Evolutionary conservation across 2,888 invertebrate species (phyloP).

Genomic region (Ormyrus nitidulus): DNA sequence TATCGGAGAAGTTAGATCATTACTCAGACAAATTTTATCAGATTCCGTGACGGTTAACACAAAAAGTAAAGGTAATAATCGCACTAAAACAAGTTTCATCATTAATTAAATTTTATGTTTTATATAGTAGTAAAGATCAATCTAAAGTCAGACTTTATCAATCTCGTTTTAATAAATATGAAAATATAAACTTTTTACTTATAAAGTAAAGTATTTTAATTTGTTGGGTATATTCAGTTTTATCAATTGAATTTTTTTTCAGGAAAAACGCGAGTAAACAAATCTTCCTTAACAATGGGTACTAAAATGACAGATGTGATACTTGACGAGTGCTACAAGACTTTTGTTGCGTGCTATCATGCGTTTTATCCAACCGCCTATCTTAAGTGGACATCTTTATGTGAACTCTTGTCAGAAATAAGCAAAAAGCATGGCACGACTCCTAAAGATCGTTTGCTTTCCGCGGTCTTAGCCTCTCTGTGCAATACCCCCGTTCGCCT

Average conservation of each 20-base stretch:
- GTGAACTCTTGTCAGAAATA: slow-evolving; percentile 86
- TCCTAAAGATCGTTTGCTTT: slow-evolving; percentile 81
- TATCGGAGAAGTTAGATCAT: slow-evolving; percentile 88
- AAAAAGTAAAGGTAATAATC: slow-evolving; percentile 68
- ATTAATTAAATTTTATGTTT: no score
- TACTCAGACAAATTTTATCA: slow-evolving; percentile 89
- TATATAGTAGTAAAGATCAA: no score
- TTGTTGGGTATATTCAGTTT: neutral
- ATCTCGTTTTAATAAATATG: no score
- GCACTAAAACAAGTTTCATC: neutral
- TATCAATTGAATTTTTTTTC: slow-evolving; percentile 1
- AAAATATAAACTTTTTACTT: no score
- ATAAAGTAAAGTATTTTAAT: no score
- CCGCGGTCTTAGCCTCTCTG: slow-evolving; percentile 90
- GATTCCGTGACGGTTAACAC: slow-evolving; percentile 78
- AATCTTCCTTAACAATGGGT: slow-evolving; percentile 59
- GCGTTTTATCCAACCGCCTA: slow-evolving; percentile 96
- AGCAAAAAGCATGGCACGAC: slow-evolving; percentile 78
- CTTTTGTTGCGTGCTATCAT: slow-evolving; percentile 94
- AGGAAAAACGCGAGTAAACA: slow-evolving; percentile 43
- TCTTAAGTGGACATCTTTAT: slow-evolving; percentile 94
- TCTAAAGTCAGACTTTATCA: no score
- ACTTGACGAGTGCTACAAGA: slow-evolving; percentile 91
- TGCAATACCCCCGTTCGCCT: slow-evolving; percentile 87
- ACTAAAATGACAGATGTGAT: slow-evolving; percentile 83